A percentile compares a stretch with the other conserved stretches of the same genome.
Conservation (phyloP, 2,888 invertebrate genomes). For the Drosophila putrida region DNA sequence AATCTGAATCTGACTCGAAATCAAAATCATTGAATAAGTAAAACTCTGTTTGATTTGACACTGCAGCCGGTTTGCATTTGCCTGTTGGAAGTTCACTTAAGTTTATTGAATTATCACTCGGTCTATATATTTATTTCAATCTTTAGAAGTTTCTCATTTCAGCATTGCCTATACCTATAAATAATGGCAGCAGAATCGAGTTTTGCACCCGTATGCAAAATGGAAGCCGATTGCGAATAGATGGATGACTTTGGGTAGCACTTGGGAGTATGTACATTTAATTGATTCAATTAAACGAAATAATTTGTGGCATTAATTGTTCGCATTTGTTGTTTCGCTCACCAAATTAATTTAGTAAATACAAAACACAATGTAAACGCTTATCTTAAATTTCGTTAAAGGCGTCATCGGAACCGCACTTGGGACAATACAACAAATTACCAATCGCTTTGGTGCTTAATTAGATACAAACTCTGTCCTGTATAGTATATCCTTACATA, state of each 20-base stretch:
- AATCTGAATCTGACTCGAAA: conserved; percentile 5
- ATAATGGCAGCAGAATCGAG: conserved; percentile 24
- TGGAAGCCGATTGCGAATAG: conserved; percentile 53
- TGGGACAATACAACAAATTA: conserved; percentile 71
- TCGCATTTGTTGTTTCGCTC: conserved; percentile 63
- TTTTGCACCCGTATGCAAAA: conserved; percentile 29
- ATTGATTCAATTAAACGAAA: conserved; percentile 58
- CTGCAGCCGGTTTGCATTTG: conserved; percentile 39
- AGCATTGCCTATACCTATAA: conserved; percentile 24
- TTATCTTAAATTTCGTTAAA: conserved; percentile 27
- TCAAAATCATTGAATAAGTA: conserved; percentile 9
- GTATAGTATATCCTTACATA: conserved; percentile 7
- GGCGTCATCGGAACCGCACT: conserved; percentile 41
- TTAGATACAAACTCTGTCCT: conserved; percentile 43
- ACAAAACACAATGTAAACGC: conserved; percentile 47
- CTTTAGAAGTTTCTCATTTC: conserved; percentile 22
- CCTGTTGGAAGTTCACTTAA: conserved; percentile 21
- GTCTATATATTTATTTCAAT: conserved; percentile 33
- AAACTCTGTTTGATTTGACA: conserved; percentile 17
- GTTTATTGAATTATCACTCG: conserved; percentile 53
- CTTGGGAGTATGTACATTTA: conserved; percentile 58
- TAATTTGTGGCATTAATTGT: conserved; percentile 55
- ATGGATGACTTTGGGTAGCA: conserved; percentile 70
- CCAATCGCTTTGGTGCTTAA: conserved; percentile 51
- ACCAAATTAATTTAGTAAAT: conserved; percentile 62